A percentile compares a stretch with the other conserved stretches of the same genome.
phyloP scores from a whole-genome alignment of 2,113 vertebrate species.

The Leucoraja erinaceus region DNA sequence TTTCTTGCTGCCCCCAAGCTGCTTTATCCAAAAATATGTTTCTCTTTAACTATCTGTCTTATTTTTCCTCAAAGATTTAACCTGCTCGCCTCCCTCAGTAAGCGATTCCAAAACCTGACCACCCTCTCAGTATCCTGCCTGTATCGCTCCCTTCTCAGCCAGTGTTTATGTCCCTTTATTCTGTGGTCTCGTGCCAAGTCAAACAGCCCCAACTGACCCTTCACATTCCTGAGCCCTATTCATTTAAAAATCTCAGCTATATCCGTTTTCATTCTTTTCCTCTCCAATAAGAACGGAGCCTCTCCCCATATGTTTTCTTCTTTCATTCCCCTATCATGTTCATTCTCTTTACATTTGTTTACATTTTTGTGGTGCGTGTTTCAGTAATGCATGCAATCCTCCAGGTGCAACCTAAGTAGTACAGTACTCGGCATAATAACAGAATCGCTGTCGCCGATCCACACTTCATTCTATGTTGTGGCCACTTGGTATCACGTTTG shows the following conservation, averaged over 20 bases:
- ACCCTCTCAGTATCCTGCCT: background rate
- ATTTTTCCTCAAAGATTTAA: background rate
- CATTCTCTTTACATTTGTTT: background rate
- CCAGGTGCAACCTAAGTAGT: background rate
- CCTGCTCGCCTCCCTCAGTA: background rate
- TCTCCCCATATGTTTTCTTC: background rate
- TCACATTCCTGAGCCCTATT: background rate
- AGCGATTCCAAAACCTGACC: background rate
- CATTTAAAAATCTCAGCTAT: background rate
- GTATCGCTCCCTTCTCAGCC: background rate
- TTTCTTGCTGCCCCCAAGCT: background rate
- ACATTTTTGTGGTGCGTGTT: background rate
- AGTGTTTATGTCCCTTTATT: background rate
- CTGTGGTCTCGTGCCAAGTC: background rate
- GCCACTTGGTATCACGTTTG: background rate
- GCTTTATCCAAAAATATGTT: constrained; percentile 4
- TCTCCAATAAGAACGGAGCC: background rate
- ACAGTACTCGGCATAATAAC: background rate
- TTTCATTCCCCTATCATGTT: background rate
- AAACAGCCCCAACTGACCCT: constrained; percentile 10
- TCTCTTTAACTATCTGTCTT: background rate
- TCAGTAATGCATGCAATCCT: background rate
- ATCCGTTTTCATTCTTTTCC: background rate
- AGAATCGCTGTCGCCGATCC: background rate
- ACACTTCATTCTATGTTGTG: background rate